Base-by-base conservation (phyloP, 2,888 invertebrate genomes). In the Stictocephala bisonia region DNA sequence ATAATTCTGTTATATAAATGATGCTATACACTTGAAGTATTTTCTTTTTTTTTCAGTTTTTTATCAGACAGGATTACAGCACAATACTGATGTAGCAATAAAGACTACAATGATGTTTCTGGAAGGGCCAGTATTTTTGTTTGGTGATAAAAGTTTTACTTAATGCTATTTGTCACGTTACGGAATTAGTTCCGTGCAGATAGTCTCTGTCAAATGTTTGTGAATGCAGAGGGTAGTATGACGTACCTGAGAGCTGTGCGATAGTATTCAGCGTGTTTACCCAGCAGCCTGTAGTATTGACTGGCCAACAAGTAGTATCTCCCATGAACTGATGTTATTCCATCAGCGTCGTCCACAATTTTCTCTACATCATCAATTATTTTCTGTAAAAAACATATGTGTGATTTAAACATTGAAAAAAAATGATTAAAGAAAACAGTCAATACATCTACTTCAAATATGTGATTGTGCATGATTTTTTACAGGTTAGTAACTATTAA, bases 201-300 rank as follows among this genome's bases (percentile, higher is more conserved):
- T n/a, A n/a, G n/a, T n/a, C n/a, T n/a, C n/a, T n/a, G n/a, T n/a
- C n/a, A n/a, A n/a, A n/a, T n/a, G n/a, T n/a, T n/a, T n/a, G n/a
- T n/a, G n/a, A n/a, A n/a, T n/a, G n/a, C n/a, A n/a, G n/a, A 35
- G 35, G 13, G 35, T 9, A n/a, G 64, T 13, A 35, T 24, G 27
- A 68, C 41, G 82, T 91, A 92, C 82, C 95, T 91, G 11, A 99
- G 87, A 9, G 98, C 96, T 75, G 97, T 93, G 74, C 96, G 91
- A 85, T 99, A 99, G 86, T 98, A 99, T 79, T 94, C 93, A 0
- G 95, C 94, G 85, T 97, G 95, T 79, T 96, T 93, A 0, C 96
- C 96, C 80, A 91, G 90, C 27, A 83, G 90, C 84, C 93, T 90
- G 83, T 97, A 96, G 81, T 97, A 94, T 79, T 96, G 93, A 1